Conservation (phyloP, 2,797 vertebrate genomes). For the Sebastes melanostomus region DNA sequence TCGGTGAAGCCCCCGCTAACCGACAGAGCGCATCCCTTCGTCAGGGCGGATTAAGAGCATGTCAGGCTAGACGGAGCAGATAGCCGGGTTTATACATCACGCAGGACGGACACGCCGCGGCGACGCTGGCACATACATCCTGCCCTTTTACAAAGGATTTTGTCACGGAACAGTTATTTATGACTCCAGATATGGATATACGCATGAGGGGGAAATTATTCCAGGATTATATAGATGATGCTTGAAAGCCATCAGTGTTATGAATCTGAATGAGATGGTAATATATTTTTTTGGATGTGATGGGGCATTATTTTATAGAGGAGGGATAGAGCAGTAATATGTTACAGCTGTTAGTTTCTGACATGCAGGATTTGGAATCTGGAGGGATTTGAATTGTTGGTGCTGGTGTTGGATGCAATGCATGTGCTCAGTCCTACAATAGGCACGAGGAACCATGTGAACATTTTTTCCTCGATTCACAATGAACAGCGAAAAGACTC, state of each 20-base stretch:
- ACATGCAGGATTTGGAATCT: conserved; percentile 63
- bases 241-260: conserved; percentile 65
- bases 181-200: conserved; percentile 50
- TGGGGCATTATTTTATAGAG: conserved; percentile 53
- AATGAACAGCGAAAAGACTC: conserved; percentile 20
- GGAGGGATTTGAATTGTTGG: conserved; percentile 56
- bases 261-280: conserved; percentile 77
- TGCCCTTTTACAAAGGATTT: conserved; percentile 72
- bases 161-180: conserved; percentile 64
- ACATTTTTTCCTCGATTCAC: conserved; percentile 13
- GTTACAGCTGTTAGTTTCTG: conserved; percentile 68
- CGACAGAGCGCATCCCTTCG: conserved; percentile 68
- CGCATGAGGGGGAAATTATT: conserved; percentile 58
- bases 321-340: conserved; percentile 54
- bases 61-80: conserved; percentile 68
- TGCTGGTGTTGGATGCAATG: conserved; percentile 5
- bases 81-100: conserved; percentile 56
- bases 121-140: conserved; percentile 41
- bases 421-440: conserved; percentile 6
- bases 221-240: conserved; percentile 73
- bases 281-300: conserved; percentile 52
- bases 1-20: conserved; percentile 67
- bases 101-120: conserved; percentile 27
- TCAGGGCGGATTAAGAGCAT: conserved; percentile 74
- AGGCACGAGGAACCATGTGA: conserved; percentile 12